Evolutionary conservation across 1,140 invertebrate species (phyloP), one percentile per base, ranked within the genome.

Genomic region (Meloidogyne exigua): DNA sequence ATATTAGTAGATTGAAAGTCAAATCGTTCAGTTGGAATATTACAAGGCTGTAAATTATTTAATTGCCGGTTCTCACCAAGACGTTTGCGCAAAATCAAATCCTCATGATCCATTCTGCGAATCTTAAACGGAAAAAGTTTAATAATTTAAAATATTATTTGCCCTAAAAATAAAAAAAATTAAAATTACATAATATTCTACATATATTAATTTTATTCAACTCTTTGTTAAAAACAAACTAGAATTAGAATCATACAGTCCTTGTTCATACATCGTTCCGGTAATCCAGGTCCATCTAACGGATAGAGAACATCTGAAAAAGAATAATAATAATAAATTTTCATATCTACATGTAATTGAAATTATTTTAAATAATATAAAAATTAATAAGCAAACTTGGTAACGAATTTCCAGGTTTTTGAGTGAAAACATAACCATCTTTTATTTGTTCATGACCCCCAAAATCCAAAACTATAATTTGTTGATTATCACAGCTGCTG

Each of bases 401-500:
- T 36, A 73, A 73, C n/a, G 57, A 1, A 10, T 73, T 36, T 28
- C 28, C 72, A 10, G 72, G 49, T 15, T 11, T 25, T 11, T 63
- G 72, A 18, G 72, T 73, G 13, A 73, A 73, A 42, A 73, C 72
- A 32, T 73, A 73, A 10, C 72, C 72, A 62, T 73, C 72, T 12
- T 73, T 73, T 23, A 73, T 57, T 13, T 23, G 39, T 28, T 42
- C 13, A 32, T 73, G 72, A 10, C 65, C 72, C 21, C 3, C 5
- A 25, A 73, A 64, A 65, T 73, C 72, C 44, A 73, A 21, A 62
- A 73, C 72, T 13, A 62, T 65, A 18, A 73, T 36, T 32, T 73
- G 72, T 11, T 62, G 25, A 15, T 62, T 66, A 25, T 62, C 49
- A 64, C 13, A 44, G 13, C 72, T 13, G 23, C 13, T 26, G 65